phyloP scores from a whole-genome alignment of 2,888 invertebrate species.

The Zeuzera pyrina region DNA sequence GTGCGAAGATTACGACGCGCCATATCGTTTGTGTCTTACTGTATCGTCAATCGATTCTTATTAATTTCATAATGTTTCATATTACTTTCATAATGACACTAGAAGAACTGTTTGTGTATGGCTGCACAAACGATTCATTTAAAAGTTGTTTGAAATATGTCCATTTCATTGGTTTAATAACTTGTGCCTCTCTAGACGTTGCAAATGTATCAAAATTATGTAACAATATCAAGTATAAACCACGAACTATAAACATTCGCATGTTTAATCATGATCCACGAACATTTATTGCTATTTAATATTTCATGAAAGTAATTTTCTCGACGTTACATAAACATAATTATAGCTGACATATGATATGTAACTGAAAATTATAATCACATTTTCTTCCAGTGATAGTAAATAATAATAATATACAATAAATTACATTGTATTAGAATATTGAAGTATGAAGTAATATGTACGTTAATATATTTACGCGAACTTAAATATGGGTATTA shows the following conservation, averaged over 20 bases:
- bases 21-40: too few species aligned
- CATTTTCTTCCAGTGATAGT: slow-evolving; percentile 55
- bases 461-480: too few species aligned
- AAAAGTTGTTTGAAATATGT: slow-evolving; percentile 21
- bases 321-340: too few species aligned
- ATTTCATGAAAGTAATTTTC: not conserved
- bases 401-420: not conserved
- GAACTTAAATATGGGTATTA: not conserved
- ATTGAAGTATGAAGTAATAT: not conserved
- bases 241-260: not conserved
- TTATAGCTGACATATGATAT: too few species aligned
- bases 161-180: slow-evolving; percentile 19
- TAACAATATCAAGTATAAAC: not conserved
- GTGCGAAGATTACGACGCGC: too few species aligned
- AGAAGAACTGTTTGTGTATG: slow-evolving; percentile 32
- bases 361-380: slow-evolving; percentile 36
- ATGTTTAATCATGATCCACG: not conserved
- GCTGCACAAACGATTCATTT: slow-evolving; percentile 32
- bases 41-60: not conserved
- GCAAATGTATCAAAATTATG: not conserved
- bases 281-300: not conserved
- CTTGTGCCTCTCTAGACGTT: not conserved
- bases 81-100: not conserved
- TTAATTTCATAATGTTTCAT: not conserved
- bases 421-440: not conserved